Conservation (phyloP, 92 coral and sea anemone species). For the Epizoanthus illoricatus region DNA sequence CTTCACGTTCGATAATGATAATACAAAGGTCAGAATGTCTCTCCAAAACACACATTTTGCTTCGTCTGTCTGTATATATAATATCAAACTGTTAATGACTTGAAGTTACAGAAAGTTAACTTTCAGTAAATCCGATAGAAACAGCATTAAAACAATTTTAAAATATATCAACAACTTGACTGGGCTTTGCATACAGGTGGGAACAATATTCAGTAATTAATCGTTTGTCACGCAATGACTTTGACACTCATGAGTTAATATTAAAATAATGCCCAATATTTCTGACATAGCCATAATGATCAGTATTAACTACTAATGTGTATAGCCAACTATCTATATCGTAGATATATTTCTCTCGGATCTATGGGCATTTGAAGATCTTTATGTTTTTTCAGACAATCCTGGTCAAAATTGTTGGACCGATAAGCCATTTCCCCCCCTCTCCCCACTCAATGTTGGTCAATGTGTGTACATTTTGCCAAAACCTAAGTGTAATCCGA, state of each 20-base stretch:
- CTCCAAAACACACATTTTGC: slow-evolving; percentile 7
- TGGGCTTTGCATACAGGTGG: slow-evolving; percentile 19
- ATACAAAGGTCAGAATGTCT: slow-evolving; percentile 12
- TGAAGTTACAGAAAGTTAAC: not conserved
- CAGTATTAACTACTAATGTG: too few relatives aligned
- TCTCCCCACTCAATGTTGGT: too few relatives aligned
- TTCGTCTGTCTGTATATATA: slow-evolving; percentile 19
- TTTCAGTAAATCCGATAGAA: slow-evolving; percentile 13
- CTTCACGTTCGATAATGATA: not conserved
- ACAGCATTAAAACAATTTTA: slow-evolving; percentile 15
- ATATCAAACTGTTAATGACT: slow-evolving; percentile 6
- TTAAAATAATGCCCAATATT: not conserved
- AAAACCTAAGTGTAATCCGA: too few relatives aligned
- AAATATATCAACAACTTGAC: slow-evolving; percentile 8
- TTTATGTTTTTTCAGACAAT: too few relatives aligned
- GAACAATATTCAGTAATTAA: slow-evolving; percentile 11
- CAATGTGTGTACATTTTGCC: too few relatives aligned
- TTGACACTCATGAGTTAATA: slow-evolving; percentile 7
- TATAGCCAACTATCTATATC: too few relatives aligned
- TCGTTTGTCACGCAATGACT: slow-evolving; percentile 11
- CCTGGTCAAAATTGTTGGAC: too few relatives aligned
- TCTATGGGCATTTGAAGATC: too few relatives aligned
- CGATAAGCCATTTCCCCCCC: too few relatives aligned
- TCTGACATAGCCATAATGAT: slow-evolving; percentile 3
- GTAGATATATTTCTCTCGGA: too few relatives aligned